Evolutionary conservation across 2,797 vertebrate genomes (phyloP).

Genomic region (Morus bassanus): DNA sequence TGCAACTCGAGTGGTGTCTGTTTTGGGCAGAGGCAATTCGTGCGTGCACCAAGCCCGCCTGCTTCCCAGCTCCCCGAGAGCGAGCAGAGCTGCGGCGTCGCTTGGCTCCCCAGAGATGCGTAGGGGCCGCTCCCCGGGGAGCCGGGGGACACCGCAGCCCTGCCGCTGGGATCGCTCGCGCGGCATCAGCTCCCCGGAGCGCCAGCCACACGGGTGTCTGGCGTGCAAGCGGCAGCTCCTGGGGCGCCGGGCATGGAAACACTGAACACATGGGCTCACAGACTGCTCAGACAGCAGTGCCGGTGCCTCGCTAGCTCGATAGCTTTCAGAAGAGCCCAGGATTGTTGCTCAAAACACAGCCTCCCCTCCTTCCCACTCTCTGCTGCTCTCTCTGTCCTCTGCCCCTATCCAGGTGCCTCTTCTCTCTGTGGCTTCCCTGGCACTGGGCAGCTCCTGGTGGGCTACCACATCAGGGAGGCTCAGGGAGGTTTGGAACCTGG

Average conservation of each 20-base stretch:
- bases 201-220: neutral
- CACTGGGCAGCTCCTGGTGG: neutral
- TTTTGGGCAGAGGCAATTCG: neutral
- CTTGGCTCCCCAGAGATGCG: neutral
- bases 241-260: neutral
- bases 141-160: neutral
- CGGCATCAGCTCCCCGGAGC: neutral
- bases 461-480: neutral
- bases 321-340: neutral
- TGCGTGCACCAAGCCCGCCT: accelerated
- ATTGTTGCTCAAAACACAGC: neutral
- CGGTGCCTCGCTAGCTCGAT: neutral
- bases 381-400: neutral
- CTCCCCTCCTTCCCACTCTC: neutral
- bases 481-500: neutral
- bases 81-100: neutral
- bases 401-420: neutral
- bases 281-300: neutral
- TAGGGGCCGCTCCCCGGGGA: too few species aligned
- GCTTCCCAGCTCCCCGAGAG: neutral
- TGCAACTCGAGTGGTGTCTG: accelerated
- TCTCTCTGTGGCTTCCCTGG: neutral
- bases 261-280: neutral
- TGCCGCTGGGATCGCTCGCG: accelerated
- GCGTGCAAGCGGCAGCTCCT: neutral